A percentile compares a stretch with the other conserved stretches of the same genome.
Conservation (phyloP, 1,140 invertebrate species). For the Ceratoteleas bidentatus region DNA sequence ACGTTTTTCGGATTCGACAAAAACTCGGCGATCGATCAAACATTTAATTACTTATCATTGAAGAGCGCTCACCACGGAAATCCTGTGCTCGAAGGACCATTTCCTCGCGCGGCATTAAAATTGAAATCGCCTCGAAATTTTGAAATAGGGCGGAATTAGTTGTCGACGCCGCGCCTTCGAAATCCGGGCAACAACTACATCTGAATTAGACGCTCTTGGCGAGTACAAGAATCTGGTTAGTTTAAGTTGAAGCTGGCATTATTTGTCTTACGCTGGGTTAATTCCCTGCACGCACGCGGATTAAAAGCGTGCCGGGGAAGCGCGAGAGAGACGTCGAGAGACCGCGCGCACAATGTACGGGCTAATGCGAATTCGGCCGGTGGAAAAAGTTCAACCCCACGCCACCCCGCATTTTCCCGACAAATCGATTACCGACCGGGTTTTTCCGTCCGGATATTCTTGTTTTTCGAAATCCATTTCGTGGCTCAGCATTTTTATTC, state of each 20-base stretch:
- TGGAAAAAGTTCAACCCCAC: constrained; percentile 15
- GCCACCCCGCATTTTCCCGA: constrained; percentile 15
- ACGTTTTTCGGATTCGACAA: background rate
- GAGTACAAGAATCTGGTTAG: constrained; percentile 37
- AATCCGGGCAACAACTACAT: constrained; percentile 12
- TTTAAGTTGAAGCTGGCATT: constrained; percentile 31
- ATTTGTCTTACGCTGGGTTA: constrained; percentile 37
- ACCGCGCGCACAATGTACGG: constrained; percentile 10
- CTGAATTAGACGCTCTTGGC: constrained; percentile 25
- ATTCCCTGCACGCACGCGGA: constrained; percentile 38
- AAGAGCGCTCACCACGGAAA: background rate
- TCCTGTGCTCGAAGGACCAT: constrained; percentile 1
- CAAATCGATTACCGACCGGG: no score
- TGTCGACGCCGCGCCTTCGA: constrained; percentile 21
- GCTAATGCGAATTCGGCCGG: constrained; percentile 30
- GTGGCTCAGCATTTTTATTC: no score
- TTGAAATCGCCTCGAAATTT: constrained; percentile 31
- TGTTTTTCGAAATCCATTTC: no score
- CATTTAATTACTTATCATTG: background rate
- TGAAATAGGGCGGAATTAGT: constrained; percentile 21
- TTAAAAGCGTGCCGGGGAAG: constrained; percentile 7
- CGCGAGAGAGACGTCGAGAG: background rate
- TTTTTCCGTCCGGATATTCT: no score
- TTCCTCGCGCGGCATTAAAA: constrained; percentile 21
- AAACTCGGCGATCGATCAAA: background rate